Evolutionary conservation across 2,888 invertebrate species (phyloP).

Genomic region (Chesias legatella): DNA sequence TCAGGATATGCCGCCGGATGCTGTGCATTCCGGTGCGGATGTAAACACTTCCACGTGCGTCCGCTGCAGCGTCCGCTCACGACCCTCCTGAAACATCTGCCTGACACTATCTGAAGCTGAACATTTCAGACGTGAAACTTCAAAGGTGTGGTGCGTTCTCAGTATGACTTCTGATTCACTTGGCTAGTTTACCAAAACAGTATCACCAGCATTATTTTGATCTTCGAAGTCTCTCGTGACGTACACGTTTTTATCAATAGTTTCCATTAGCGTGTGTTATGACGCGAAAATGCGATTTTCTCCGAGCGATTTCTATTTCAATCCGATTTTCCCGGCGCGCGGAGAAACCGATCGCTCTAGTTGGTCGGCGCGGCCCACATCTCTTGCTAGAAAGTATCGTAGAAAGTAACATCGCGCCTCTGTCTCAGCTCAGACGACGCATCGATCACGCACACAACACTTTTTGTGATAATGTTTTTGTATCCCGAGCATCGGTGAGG

Average conservation of each 20-base stretch:
- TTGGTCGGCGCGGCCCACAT: conserved; percentile 75
- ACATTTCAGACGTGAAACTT: conserved; percentile 29
- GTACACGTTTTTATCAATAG: conserved; percentile 31
- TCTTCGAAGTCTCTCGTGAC: conserved; percentile 6
- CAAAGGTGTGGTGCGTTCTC: conserved; percentile 13
- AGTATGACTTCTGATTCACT: conserved; percentile 9
- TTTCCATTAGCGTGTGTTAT: conserved; percentile 59
- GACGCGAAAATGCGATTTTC: conserved; percentile 75
- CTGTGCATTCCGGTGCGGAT: conserved; percentile 52
- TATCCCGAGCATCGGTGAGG: conserved; percentile 26
- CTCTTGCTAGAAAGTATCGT: conserved; percentile 79
- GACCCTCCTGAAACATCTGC: conserved; percentile 31
- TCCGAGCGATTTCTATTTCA: conserved; percentile 78
- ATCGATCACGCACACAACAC: conserved; percentile 57
- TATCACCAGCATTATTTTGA: not conserved
- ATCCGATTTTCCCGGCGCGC: conserved; percentile 76
- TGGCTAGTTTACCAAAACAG: not conserved
- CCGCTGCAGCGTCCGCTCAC: conserved; percentile 39
- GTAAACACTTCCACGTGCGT: conserved; percentile 71
- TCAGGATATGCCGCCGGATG: conserved; percentile 36
- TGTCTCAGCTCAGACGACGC: conserved; percentile 64
- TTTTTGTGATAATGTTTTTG: conserved; percentile 59
- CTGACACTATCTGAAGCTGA: conserved; percentile 25
- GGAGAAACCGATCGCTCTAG: conserved; percentile 79
- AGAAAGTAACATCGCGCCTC: conserved; percentile 76